phyloP scores from a whole-genome alignment of 1,140 invertebrate genomes.

The Riptortus pedestris region DNA sequence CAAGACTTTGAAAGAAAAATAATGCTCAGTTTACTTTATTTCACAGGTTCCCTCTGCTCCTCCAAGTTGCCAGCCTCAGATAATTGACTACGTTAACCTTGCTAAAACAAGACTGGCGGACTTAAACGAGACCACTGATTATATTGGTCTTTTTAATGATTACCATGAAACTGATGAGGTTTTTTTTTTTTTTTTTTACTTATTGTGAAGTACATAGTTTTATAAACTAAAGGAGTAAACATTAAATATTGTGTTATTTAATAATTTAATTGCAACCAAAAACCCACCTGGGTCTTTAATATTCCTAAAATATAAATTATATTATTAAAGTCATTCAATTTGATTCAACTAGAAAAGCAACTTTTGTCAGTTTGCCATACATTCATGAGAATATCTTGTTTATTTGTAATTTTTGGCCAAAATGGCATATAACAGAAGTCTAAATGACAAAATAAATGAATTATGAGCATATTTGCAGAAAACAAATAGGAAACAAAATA shows the following conservation, averaged over 20 bases:
- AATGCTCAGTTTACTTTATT: background rate
- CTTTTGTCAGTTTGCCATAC: too few species aligned
- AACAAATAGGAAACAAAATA: too few species aligned
- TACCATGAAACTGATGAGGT: constrained; percentile 28
- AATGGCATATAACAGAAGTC: too few species aligned
- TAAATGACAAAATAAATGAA: too few species aligned
- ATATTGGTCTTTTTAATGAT: constrained; percentile 29
- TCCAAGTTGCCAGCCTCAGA: constrained; percentile 10
- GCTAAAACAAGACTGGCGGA: constrained; percentile 29
- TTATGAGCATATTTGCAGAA: too few species aligned
- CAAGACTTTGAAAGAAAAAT: too few species aligned
- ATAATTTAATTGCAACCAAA: background rate
- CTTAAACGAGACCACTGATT: constrained; percentile 29
- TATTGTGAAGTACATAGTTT: background rate
- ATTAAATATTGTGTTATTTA: background rate
- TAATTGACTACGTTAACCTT: constrained; percentile 27
- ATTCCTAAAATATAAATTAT: background rate
- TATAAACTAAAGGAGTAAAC: background rate
- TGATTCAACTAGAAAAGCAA: too few species aligned
- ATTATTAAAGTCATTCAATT: too few species aligned
- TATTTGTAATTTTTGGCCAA: too few species aligned
- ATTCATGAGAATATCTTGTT: too few species aligned
- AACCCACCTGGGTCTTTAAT: background rate
- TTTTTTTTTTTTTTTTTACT: background rate
- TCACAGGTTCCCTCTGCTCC: constrained; percentile 27